A percentile compares a stretch with the other conserved stretches of the same genome.
phyloP scores from a whole-genome alignment of 2,888 invertebrate species.

The Nebria salina region DNA sequence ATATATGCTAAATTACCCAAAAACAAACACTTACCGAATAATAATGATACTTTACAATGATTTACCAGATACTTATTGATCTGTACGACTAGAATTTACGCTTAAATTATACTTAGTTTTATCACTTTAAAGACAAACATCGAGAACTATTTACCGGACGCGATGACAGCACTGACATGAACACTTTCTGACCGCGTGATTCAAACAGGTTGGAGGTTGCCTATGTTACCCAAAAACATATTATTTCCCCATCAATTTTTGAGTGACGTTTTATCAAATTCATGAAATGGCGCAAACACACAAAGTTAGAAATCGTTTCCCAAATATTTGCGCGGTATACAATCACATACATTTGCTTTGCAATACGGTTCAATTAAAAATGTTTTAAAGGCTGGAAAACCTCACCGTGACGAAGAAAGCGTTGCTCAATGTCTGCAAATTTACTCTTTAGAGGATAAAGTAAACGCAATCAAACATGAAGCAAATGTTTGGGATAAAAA shows the following conservation, averaged over 20 bases:
- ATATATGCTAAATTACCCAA: constrained; percentile 27
- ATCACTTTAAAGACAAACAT: constrained; percentile 30
- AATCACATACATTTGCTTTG: constrained; percentile 1
- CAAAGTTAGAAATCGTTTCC: constrained; percentile 47
- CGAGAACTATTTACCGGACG: constrained; percentile 44
- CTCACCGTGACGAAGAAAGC: constrained; percentile 51
- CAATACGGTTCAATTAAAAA: not conserved
- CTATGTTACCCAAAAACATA: not conserved
- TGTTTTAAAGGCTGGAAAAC: constrained; percentile 55
- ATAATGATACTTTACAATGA: not conserved
- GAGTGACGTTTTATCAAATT: constrained; percentile 10
- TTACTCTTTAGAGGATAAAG: constrained; percentile 55
- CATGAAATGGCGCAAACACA: constrained; percentile 39
- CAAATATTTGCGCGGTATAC: constrained; percentile 50
- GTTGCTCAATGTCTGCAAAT: constrained; percentile 53
- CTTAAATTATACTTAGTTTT: constrained; percentile 19
- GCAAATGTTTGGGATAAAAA: constrained; percentile 49
- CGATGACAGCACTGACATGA: constrained; percentile 24
- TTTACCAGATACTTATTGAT: not conserved
- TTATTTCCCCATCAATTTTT: not conserved
- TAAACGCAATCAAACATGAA: constrained; percentile 56
- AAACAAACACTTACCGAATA: constrained; percentile 24
- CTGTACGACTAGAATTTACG: constrained; percentile 11
- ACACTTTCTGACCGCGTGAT: constrained; percentile 23
- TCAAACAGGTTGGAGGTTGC: constrained; percentile 36